A percentile compares a stretch with the other conserved stretches of the same genome.
phyloP scores from a whole-genome alignment of 2,888 invertebrate species.

The Chymomyza procnemis region DNA sequence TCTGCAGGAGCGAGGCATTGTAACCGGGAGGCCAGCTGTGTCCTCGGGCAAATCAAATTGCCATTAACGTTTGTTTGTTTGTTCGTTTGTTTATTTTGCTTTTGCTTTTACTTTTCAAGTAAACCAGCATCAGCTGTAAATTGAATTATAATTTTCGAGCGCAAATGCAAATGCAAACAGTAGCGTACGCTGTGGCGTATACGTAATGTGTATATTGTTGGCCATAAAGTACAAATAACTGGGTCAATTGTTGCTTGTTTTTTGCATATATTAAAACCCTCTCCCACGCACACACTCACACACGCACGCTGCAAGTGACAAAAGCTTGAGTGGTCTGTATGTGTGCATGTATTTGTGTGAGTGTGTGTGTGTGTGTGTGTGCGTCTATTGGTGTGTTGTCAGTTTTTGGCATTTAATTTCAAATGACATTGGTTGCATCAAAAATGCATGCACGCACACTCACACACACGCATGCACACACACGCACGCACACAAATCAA shows the following conservation, averaged over 20 bases:
- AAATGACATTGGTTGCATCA: slow-evolving; percentile 53
- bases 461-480: neutral
- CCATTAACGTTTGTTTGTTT: slow-evolving; percentile 16
- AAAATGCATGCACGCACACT: slow-evolving; percentile 14
- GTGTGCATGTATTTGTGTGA: slow-evolving; percentile 14
- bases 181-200: neutral
- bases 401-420: slow-evolving; percentile 60
- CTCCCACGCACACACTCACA: slow-evolving; percentile 22
- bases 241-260: slow-evolving; percentile 74
- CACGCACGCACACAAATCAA: slow-evolving; percentile 24
- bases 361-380: slow-evolving; percentile 16
- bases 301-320: slow-evolving; percentile 10
- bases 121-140: slow-evolving; percentile 27
- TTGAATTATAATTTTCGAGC: slow-evolving; percentile 35
- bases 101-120: slow-evolving; percentile 5
- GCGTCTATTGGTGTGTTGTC: slow-evolving; percentile 48
- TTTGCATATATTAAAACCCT: slow-evolving; percentile 49
- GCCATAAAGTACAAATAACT: slow-evolving; percentile 61
- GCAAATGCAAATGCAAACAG: slow-evolving; percentile 9
- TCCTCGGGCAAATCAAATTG: slow-evolving; percentile 31
- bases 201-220: slow-evolving; percentile 15
- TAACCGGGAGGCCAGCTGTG: neutral
- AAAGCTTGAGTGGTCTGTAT: slow-evolving; percentile 11
- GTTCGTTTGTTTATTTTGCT: slow-evolving; percentile 30
- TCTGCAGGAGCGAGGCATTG: neutral